These are phyloP conservation scores for Odontomachus brunneus DNA, from an alignment of 1,140 invertebrate genomes.

Conservation along the genomic window DNA sequence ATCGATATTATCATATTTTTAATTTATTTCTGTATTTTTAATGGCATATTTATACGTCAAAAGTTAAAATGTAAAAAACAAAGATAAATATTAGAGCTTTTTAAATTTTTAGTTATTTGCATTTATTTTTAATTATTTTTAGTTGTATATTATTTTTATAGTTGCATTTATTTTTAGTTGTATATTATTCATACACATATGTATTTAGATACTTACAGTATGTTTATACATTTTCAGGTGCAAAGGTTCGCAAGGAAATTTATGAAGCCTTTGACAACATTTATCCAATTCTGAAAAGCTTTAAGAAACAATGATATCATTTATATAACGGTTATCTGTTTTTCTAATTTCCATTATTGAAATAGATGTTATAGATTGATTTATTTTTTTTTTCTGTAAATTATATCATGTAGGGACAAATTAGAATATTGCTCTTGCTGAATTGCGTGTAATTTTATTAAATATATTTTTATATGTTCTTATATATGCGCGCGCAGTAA, in stretches of 20 bases:
- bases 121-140: no score
- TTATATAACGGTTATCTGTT: slow-evolving; percentile 15
- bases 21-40: no score
- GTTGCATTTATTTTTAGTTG: not conserved
- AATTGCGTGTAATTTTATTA: not conserved
- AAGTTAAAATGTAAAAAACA: no score
- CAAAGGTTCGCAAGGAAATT: slow-evolving; percentile 99
- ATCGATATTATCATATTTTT: no score
- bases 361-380: not conserved
- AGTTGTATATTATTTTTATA: no score
- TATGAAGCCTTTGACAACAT: slow-evolving; percentile 99
- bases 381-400: slow-evolving; percentile 14
- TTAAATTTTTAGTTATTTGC: no score
- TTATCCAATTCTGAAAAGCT: slow-evolving; percentile 99
- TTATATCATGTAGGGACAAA: not conserved
- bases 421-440: not conserved
- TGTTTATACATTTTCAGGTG: slow-evolving; percentile 89
- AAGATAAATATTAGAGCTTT: no score
- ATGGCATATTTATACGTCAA: no score
- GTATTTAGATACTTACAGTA: slow-evolving; percentile 21
- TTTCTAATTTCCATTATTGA: not conserved
- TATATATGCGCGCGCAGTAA: not conserved
- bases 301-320: slow-evolving; percentile 94
- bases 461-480: not conserved
- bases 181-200: slow-evolving; percentile 49